phyloP scores from a whole-genome alignment of 1,140 invertebrate genomes.

The Ruditapes philippinarum region DNA sequence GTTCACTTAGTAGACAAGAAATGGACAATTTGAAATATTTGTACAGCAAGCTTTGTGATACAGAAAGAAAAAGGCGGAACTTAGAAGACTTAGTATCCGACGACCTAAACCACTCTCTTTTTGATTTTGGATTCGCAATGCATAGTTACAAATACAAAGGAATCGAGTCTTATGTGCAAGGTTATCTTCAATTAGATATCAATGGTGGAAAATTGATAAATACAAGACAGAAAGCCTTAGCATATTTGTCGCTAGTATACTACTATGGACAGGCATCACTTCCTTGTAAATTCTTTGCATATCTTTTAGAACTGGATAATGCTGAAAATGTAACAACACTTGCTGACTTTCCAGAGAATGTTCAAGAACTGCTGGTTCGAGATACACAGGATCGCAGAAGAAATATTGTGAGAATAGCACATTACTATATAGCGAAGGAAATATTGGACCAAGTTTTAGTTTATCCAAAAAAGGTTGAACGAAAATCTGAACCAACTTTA shows the following conservation, averaged over 20 bases:
- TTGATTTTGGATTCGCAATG: slow-evolving; percentile 69
- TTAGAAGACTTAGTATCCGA: slow-evolving; percentile 14
- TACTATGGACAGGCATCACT: slow-evolving; percentile 72
- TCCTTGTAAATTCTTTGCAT: slow-evolving; percentile 72
- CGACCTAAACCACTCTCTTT: slow-evolving; percentile 20
- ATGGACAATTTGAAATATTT: slow-evolving; percentile 58
- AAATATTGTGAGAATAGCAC: slow-evolving; percentile 68
- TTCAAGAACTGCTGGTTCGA: slow-evolving; percentile 61
- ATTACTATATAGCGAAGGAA: slow-evolving; percentile 68
- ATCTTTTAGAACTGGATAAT: slow-evolving; percentile 31
- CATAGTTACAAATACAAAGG: slow-evolving; percentile 70
- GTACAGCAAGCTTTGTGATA: slow-evolving; percentile 36
- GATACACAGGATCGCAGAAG: slow-evolving; percentile 40
- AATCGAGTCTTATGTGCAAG: slow-evolving; percentile 64
- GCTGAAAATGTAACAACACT: slow-evolving; percentile 62
- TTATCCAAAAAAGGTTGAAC: background rate
- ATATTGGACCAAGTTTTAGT: slow-evolving; percentile 75
- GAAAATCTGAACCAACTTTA: slow-evolving; percentile 7
- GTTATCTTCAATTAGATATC: slow-evolving; percentile 65
- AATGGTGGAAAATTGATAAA: slow-evolving; percentile 3
- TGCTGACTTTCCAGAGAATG: slow-evolving; percentile 63
- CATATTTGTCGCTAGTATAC: slow-evolving; percentile 69
- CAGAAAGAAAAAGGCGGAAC: slow-evolving; percentile 39
- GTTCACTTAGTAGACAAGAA: slow-evolving; percentile 32
- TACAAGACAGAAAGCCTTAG: slow-evolving; percentile 59